Percentiles rank a stretch among this genome's conserved stretches.
These are phyloP conservation scores for Drosophila antonietae DNA, from an alignment of 2,888 invertebrate genomes.

Conservation along the genomic window DNA sequence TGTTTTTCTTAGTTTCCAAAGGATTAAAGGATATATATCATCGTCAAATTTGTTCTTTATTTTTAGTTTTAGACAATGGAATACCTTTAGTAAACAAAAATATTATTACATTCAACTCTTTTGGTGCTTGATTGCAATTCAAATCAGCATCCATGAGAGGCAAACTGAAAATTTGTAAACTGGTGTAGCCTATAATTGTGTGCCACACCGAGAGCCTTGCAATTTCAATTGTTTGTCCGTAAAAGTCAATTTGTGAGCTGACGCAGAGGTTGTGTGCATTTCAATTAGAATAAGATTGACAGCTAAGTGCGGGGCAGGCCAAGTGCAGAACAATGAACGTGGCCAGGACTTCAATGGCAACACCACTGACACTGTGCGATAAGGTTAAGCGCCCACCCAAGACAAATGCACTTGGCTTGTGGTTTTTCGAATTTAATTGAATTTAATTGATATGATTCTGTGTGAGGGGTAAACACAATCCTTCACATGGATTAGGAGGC, in stretches of 20 bases:
- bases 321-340: constrained; percentile 43
- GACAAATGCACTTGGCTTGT: constrained; percentile 69
- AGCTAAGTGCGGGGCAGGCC: constrained; percentile 46
- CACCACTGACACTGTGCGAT: constrained; percentile 53
- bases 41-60: no score
- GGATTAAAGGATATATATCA: no score
- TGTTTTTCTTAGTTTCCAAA: neutral
- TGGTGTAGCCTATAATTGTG: constrained; percentile 14
- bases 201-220: constrained; percentile 13
- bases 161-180: constrained; percentile 1
- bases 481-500: neutral
- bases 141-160: neutral
- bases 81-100: neutral
- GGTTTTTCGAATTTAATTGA: constrained; percentile 74
- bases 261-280: constrained; percentile 44
- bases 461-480: constrained; percentile 16
- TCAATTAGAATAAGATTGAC: constrained; percentile 75
- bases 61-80: neutral
- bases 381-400: constrained; percentile 54
- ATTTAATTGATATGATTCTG: constrained; percentile 74
- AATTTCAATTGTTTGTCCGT: constrained; percentile 70
- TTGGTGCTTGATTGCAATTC: neutral
- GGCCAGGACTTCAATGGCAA: constrained; percentile 5
- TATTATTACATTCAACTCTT: neutral
- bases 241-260: constrained; percentile 70